Percentiles rank a stretch among this genome's conserved stretches.
Conservation (phyloP, 64 coral and sea anemone genomes). For the Montipora foliosa region DNA sequence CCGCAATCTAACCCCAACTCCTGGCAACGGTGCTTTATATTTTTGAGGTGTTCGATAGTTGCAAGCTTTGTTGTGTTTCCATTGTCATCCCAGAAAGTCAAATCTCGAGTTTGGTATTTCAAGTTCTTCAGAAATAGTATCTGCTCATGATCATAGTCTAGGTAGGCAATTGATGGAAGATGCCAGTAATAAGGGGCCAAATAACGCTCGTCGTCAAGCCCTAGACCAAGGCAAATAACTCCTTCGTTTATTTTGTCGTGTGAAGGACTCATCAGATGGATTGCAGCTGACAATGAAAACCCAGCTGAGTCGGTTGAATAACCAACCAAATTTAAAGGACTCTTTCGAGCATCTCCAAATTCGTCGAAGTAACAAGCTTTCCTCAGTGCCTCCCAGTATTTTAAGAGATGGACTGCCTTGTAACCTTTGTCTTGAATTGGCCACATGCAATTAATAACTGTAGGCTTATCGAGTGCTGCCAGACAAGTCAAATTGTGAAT, state of each 20-base stretch:
- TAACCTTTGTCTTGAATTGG: no score
- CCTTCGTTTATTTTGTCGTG: constrained; percentile 34
- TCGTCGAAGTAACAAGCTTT: no score
- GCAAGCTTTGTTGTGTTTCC: constrained; percentile 24
- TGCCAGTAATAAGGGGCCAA: constrained; percentile 68
- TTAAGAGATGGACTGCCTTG: no score
- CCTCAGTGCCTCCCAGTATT: no score
- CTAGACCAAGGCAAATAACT: constrained; percentile 45
- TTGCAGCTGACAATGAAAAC: no score
- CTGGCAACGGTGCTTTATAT: constrained; percentile 54
- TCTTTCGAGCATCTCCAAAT: no score
- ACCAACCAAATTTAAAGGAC: no score
- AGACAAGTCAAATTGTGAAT: no score
- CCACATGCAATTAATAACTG: no score
- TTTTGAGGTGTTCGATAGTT: constrained; percentile 58
- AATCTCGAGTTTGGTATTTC: constrained; percentile 66
- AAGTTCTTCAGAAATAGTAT: constrained; percentile 62
- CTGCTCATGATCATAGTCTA: constrained; percentile 67
- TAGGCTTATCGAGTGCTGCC: no score
- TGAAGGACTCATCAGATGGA: constrained; percentile 14
- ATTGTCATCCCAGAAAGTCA: constrained; percentile 58
- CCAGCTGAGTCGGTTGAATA: no score
- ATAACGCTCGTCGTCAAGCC: constrained; percentile 44
- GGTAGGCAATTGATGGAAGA: constrained; percentile 62
- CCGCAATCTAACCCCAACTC: constrained; percentile 13